Evolutionary conservation across 2,888 invertebrate genomes (phyloP), one percentile per base, ranked within the genome.

Genomic region (Drosophila borborema): DNA sequence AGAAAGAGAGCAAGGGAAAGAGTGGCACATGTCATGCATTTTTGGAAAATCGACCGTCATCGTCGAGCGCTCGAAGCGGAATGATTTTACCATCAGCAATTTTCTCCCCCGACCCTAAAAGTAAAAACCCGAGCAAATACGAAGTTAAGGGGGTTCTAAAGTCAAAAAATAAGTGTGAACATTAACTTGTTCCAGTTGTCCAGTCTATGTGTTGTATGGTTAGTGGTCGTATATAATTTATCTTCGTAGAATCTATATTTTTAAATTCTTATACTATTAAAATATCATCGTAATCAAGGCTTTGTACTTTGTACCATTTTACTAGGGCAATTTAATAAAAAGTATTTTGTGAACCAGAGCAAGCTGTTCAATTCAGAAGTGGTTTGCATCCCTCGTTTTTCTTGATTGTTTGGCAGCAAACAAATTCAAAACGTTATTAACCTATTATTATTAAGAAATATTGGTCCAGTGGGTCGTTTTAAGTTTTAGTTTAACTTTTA

Each of bases 321-420:
- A 12, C 7, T 18, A 18, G 3, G 8, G n/a, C 4, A 36, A 20
- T 34, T 8, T 14, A 14, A 18, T 18, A 2, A 51, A 34, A 34
- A 70, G 40, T 40, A 31, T 70, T 40, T 71, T 1, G 10, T 3
- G 54, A 70, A 49, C 28, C 8, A 55, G 5, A 31, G 3, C 36
- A 18, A 38, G 9, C 2, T 31, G 53, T 36, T 72, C 54, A 72
- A 14, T 5, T 62, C 36, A 31, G 18, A 72, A 45, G n/a, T 12
- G 5, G 31, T 8, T 55, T 16, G 34, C 38, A 73, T 23, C 71
- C 71, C 71, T 64, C 23, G 46, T 41, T 58, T 58, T 43, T 28
- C 8, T 18, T 73, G 43, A 16, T 58, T 53, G 49, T 56, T 73
- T 48, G 64, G 41, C 18, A 64, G 71, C 53, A 58, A 64, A 54